Evolutionary conservation across 2,797 vertebrate species (phyloP).

Genomic region (Halcyon chelicuti): DNA sequence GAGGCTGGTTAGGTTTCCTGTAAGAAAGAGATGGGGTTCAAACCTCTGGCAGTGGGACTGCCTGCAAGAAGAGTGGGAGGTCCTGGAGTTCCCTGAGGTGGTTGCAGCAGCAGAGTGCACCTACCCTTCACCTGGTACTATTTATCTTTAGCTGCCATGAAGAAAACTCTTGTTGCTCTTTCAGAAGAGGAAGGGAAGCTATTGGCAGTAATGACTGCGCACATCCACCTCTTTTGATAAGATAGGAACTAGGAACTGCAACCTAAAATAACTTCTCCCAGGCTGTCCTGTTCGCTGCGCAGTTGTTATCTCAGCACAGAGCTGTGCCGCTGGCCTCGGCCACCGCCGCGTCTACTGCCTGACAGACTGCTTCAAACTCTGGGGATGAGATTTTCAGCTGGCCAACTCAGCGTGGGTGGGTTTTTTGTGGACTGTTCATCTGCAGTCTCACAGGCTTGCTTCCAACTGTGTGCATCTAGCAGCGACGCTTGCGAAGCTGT

Average conservation of each 20-base stretch:
- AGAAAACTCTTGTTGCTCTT: neutral
- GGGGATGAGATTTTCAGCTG: neutral
- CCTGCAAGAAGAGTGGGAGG: neutral
- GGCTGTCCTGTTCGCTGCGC: neutral
- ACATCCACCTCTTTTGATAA: conserved; percentile 22
- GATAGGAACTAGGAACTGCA: neutral
- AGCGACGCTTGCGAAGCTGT: neutral
- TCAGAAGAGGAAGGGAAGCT: conserved; percentile 8
- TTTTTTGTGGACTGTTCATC: neutral
- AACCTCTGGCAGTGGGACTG: neutral
- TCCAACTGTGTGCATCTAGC: neutral
- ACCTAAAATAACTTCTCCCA: conserved; percentile 34
- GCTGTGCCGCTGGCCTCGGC: neutral
- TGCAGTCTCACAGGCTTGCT: neutral
- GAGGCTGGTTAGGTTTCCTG: neutral
- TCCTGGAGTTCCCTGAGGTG: neutral
- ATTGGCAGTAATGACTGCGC: neutral
- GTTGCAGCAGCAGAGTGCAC: neutral
- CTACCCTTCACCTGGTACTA: neutral
- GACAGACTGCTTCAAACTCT: neutral
- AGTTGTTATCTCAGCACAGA: neutral
- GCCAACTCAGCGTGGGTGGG: neutral
- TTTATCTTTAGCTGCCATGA: neutral
- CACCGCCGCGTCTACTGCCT: neutral
- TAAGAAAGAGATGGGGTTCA: neutral